Percentiles rank a stretch among this genome's conserved stretches.
phyloP scores from a whole-genome alignment of 1,140 invertebrate genomes.

The Theocolax elegans region DNA sequence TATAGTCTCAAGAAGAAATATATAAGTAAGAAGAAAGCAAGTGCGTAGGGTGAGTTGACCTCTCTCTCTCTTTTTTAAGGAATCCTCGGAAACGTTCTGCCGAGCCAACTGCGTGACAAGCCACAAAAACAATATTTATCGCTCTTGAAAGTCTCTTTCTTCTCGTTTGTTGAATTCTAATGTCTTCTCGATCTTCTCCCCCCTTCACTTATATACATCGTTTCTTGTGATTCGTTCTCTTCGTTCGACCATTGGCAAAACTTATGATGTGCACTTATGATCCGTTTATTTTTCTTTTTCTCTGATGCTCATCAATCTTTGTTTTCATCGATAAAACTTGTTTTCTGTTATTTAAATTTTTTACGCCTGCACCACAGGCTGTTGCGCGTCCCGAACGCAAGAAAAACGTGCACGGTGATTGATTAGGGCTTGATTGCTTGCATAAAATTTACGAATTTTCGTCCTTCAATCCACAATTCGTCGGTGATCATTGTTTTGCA shows the following conservation, averaged over 20 bases:
- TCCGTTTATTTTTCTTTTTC: background rate
- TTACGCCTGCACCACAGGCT: too few species aligned
- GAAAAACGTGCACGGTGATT: background rate
- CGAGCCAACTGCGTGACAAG: background rate
- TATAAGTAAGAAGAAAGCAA: too few species aligned
- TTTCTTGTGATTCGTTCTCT: background rate
- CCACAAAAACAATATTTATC: slow-evolving; percentile 20
- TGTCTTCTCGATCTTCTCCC: background rate
- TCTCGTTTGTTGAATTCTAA: slow-evolving; percentile 19
- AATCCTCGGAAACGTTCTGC: background rate
- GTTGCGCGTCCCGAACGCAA: background rate
- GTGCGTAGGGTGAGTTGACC: background rate
- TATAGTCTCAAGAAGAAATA: too few species aligned
- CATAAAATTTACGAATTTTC: background rate
- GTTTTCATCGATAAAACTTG: background rate
- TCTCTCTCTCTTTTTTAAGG: background rate
- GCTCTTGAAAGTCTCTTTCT: slow-evolving; percentile 3
- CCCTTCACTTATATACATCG: background rate
- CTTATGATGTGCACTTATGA: background rate
- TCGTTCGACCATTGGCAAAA: background rate
- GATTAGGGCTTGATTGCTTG: background rate
- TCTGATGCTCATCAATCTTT: slow-evolving; percentile 24
- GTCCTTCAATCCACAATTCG: background rate
- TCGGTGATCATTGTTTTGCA: too few species aligned
- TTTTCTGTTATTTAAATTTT: slow-evolving; percentile 5